phyloP scores from a whole-genome alignment of 2,888 invertebrate genomes.

The Phragmatobia fuliginosa region DNA sequence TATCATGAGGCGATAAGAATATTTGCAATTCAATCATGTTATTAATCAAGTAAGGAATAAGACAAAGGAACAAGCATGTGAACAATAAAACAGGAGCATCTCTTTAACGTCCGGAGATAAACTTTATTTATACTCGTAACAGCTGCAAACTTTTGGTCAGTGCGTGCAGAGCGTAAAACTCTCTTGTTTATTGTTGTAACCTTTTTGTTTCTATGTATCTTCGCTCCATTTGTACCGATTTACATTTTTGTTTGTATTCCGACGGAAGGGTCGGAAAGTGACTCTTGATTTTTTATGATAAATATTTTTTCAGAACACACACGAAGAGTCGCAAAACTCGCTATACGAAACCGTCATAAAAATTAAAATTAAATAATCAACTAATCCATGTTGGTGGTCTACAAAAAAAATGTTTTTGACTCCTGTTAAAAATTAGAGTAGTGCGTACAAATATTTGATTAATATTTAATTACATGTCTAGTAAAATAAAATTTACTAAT shows the following conservation, averaged over 20 bases:
- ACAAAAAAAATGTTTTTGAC: neutral
- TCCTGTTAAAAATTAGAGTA: neutral
- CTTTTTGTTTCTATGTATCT: conserved; percentile 75
- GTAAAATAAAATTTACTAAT: too few species aligned
- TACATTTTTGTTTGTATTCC: conserved; percentile 63
- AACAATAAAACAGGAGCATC: conserved; percentile 81
- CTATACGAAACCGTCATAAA: conserved; percentile 10
- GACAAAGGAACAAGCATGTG: conserved; percentile 76
- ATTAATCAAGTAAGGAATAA: conserved; percentile 43
- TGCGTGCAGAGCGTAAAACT: conserved; percentile 63
- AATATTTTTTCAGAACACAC: conserved; percentile 60
- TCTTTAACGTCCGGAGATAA: conserved; percentile 83
- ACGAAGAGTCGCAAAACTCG: conserved; percentile 41
- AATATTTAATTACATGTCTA: neutral
- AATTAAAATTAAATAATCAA: conserved; percentile 16
- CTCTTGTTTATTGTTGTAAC: conserved; percentile 73
- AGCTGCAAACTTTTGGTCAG: conserved; percentile 87
- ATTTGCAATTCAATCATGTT: conserved; percentile 7
- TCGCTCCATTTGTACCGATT: conserved; percentile 49
- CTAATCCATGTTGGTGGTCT: conserved; percentile 10
- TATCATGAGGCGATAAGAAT: neutral
- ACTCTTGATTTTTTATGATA: conserved; percentile 47
- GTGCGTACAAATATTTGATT: neutral
- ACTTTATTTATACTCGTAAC: conserved; percentile 83
- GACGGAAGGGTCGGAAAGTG: conserved; percentile 61